These are phyloP conservation scores for Corythoichthys intestinalis DNA, from an alignment of 2,113 vertebrate species.

Conservation along the genomic window DNA sequence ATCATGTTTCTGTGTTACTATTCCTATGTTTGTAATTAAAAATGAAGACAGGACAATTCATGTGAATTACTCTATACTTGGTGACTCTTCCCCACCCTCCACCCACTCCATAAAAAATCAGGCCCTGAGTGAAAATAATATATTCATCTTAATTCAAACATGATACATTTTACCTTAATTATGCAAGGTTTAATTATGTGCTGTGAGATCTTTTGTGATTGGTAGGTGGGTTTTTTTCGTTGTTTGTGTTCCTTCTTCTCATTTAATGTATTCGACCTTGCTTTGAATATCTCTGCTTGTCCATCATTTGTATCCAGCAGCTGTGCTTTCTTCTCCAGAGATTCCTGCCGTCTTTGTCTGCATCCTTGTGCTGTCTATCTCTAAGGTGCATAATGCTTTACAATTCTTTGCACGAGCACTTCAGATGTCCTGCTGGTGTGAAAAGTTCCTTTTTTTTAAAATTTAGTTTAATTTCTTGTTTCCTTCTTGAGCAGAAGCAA, in stretches of 20 bases:
- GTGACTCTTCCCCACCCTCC: too few species aligned
- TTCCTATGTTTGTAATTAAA: too few species aligned
- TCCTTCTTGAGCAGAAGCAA: neutral
- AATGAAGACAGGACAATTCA: too few species aligned
- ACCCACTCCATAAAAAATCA: too few species aligned
- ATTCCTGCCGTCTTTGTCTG: conserved; percentile 41
- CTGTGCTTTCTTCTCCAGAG: conserved; percentile 50
- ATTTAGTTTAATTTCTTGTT: too few species aligned
- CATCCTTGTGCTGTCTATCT: conserved; percentile 23
- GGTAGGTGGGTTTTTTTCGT: conserved; percentile 22
- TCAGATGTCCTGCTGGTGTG: conserved; percentile 25
- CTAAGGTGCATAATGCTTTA: conserved; percentile 26
- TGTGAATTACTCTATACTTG: too few species aligned
- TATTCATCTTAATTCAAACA: conserved; percentile 67
- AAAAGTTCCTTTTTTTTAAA: conserved; percentile 32
- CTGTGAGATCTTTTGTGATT: conserved; percentile 45
- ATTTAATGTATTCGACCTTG: conserved; percentile 56
- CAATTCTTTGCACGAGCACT: conserved; percentile 42
- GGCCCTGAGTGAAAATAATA: too few species aligned
- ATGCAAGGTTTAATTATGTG: conserved; percentile 48
- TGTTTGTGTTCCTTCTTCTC: conserved; percentile 43
- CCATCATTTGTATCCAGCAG: conserved; percentile 68
- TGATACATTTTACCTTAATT: conserved; percentile 53
- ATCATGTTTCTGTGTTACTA: too few species aligned
- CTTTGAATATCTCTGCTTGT: conserved; percentile 46